These are phyloP conservation scores for Pterocles gutturalis DNA, from an alignment of 2,113 vertebrate genomes.

Conservation along the genomic window DNA sequence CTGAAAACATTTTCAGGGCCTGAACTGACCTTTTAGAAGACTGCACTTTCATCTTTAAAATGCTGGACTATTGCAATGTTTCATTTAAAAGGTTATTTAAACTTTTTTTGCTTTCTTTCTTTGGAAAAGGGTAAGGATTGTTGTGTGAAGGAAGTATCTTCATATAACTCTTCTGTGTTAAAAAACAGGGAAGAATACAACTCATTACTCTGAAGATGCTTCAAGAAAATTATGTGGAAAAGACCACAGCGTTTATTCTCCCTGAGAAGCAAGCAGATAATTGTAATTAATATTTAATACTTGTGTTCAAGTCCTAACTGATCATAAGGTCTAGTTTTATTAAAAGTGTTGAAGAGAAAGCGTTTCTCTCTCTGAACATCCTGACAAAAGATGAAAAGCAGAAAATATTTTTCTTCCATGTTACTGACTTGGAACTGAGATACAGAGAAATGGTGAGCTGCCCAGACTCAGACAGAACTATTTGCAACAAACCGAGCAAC, in stretches of 20 bases:
- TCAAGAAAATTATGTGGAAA: background rate
- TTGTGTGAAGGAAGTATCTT: background rate
- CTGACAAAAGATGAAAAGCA: background rate
- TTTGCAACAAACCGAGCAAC: background rate
- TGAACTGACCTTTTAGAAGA: constrained; percentile 79
- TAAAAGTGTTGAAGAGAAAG: background rate
- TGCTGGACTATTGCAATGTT: constrained; percentile 72
- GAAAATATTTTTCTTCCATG: background rate
- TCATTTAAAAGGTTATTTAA: constrained; percentile 81
- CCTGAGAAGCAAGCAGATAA: background rate
- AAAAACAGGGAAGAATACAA: background rate
- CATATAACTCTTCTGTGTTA: constrained; percentile 21
- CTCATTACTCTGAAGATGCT: background rate
- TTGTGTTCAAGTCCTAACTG: background rate
- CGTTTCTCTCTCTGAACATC: background rate
- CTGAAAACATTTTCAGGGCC: constrained; percentile 72
- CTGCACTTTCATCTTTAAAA: constrained; percentile 74
- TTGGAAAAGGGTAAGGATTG: constrained; percentile 58
- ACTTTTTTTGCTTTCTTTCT: background rate
- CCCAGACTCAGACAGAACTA: background rate
- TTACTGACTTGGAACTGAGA: background rate
- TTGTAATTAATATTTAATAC: constrained; percentile 8
- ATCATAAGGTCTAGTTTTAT: background rate
- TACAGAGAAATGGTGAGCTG: background rate
- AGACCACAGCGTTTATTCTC: background rate